phyloP scores from a whole-genome alignment of 2,888 invertebrate species.

The Azorinus chamasolen region DNA sequence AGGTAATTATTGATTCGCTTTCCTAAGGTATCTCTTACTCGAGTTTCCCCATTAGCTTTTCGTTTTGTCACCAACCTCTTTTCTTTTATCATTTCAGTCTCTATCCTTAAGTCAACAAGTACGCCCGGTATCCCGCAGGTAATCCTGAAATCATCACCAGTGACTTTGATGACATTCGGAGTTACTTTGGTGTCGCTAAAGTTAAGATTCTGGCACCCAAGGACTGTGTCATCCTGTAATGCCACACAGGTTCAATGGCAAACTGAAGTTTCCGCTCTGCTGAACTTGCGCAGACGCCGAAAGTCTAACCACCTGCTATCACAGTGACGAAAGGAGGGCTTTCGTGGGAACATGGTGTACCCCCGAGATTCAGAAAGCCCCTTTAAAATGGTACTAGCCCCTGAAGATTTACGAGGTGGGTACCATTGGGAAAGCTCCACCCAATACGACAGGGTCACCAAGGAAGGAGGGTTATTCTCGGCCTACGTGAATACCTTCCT shows the following conservation, averaged over 20 bases:
- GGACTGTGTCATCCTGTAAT: constrained; percentile 79
- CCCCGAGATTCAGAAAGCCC: constrained; percentile 81
- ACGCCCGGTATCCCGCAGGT: constrained; percentile 63
- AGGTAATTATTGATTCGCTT: constrained; percentile 52
- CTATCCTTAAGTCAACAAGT: constrained; percentile 76
- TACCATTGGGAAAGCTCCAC: constrained; percentile 71
- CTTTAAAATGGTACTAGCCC: constrained; percentile 79
- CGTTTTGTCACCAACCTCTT: no score
- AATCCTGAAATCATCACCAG: constrained; percentile 66
- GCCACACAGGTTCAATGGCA: constrained; percentile 74
- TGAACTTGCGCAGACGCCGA: constrained; percentile 67
- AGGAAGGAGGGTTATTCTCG: constrained; percentile 73
- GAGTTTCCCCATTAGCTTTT: no score
- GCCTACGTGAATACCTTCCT: constrained; percentile 78
- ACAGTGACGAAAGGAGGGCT: constrained; percentile 72
- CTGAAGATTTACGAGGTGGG: constrained; percentile 79
- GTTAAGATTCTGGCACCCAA: constrained; percentile 72
- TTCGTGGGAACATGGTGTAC: constrained; percentile 82
- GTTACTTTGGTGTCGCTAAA: constrained; percentile 71
- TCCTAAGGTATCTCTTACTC: no score
- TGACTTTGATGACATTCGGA: constrained; percentile 50
- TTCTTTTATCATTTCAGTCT: constrained; percentile 29
- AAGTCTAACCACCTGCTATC: constrained; percentile 73
- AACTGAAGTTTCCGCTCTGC: constrained; percentile 83
- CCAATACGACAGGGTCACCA: constrained; percentile 47